phyloP scores from a whole-genome alignment of 2,888 invertebrate genomes.

The Parochlus steinenii region DNA sequence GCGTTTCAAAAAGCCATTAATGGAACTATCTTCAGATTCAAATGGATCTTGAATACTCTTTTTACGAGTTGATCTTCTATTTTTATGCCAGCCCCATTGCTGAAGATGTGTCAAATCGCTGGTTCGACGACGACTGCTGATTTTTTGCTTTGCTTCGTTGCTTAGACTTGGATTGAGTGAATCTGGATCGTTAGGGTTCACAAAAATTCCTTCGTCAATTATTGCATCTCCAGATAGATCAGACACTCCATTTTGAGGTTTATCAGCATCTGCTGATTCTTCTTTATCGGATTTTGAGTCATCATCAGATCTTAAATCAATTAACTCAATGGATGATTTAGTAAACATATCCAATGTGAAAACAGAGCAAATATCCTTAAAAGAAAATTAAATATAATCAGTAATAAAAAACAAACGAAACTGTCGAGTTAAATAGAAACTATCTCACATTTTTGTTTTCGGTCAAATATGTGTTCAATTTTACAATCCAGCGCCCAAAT shows the following conservation, averaged over 20 bases:
- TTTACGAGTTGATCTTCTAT: constrained; percentile 21
- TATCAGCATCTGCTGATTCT: constrained; percentile 14
- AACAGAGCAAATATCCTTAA: no score
- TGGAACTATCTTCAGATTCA: constrained; percentile 17
- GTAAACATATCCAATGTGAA: no score
- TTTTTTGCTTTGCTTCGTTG: constrained; percentile 16
- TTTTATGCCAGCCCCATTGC: constrained; percentile 60
- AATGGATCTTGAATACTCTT: constrained; percentile 19
- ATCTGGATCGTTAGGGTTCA: constrained; percentile 20
- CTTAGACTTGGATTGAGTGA: constrained; percentile 18
- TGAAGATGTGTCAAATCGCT: constrained; percentile 55
- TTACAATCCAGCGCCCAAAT: constrained; percentile 45
- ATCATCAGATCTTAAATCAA: constrained; percentile 1
- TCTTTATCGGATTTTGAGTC: constrained; percentile 13
- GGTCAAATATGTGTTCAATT: constrained; percentile 45
- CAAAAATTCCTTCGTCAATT: constrained; percentile 12
- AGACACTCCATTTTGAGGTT: no score
- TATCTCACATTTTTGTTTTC: constrained; percentile 35
- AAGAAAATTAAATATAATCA: no score
- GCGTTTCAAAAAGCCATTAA: constrained; percentile 21
- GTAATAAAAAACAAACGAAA: neutral
- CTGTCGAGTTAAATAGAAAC: constrained; percentile 1
- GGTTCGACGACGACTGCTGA: constrained; percentile 38
- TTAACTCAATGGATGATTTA: neutral
- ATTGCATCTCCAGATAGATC: constrained; percentile 15